Evolutionary conservation across 2,888 invertebrate genomes (phyloP), one percentile per base, ranked within the genome.

Genomic region (Sepiola atlantica): DNA sequence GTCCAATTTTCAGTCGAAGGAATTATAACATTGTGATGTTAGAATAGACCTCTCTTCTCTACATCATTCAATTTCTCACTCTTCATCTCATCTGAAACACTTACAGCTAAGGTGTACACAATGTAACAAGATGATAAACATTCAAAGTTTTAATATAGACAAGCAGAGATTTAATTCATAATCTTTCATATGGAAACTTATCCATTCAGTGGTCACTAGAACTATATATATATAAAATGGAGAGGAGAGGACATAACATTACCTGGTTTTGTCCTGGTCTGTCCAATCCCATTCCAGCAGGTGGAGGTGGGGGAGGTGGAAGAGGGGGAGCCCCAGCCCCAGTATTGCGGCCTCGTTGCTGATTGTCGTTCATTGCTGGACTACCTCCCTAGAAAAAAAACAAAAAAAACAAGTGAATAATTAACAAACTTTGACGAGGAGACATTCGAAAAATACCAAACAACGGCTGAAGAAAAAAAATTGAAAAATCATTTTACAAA

Each of bases 301-400:
- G 97, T 24, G 97, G 96, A 3, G 96, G 96, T 35, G 96, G 96
- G 32, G 96, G 96, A 32, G 96, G 96, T 94, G 96, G 97, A 95
- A 97, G 96, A 20, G 97, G 97, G 77, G 97, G 96, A 35, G 97
- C 96, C 32, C 96, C 95, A n/a, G 96, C 96, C 28, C 95, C 95
- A 93, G 95, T 95, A 20, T 94, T 94, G 35, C 95, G 94, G 35
- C 95, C 95, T 20, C 95, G 94, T 21, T 94, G 94, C 91, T 94
- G 94, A 90, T 94, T 94, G 94, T 94, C 94, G 93, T 94, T 92
- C 61, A 94, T 94, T 92, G 94, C 94, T 94, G 94, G 54, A 93
- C 93, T 61, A 93, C 93, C 93, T 55, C 93, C 93, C 55, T 61
- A n/a, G 14, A 92, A 91, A 12, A 54, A n/a, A 91, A 12, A 54